Base-by-base conservation (phyloP, 1,140 invertebrate species). In the Camponotus floridanus region DNA sequence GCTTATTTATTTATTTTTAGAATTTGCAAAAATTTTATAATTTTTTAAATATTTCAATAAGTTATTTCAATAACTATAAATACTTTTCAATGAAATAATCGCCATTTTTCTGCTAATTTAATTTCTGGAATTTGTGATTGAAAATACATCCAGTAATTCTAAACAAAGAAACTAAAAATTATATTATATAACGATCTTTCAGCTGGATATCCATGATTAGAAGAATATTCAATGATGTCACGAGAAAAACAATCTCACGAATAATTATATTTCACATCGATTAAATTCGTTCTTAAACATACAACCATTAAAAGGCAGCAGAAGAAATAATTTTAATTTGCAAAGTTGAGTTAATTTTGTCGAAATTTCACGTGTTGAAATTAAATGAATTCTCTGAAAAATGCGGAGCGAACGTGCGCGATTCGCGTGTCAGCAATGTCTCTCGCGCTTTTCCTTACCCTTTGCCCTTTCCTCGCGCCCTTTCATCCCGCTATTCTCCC, bases 271-370 rank as follows among this genome's bases (percentile, higher is more conserved):
- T 64, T 64, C 8, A 18, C 59, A 73, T 74, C 18, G 51, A 57
- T 2, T 62, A 62, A 42, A 3, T 57, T 36, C 3, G 26, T 6
- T 48, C 31, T 65, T 45, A 48, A 78, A 78, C 39, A 9, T 42
- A 36, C 5, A 39, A 18, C 18, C 21, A 13, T 76, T 33, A 61
- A 18, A 65, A 31, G 3, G 33, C 39, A 78, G 59, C 26, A 65
- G 33, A 45, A 76, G 26, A 13, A 21, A 65, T 48, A 26, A 78
- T 48, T 31, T 31, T 42, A 68, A 79, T 68, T 67, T 67, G 8
- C 18, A 18, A 51, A 6, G 11, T 70, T 4, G 4, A 70, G 26
- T 42, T 67, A 33, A 55, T 68, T 39, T 76, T 42, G 9, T 1
- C 3, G 6, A 78, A 78, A 36, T 51, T 64, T 64, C 0, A 4